Conservation (phyloP, 2,113 vertebrate species). For the Nesospiza acunhae region DNA sequence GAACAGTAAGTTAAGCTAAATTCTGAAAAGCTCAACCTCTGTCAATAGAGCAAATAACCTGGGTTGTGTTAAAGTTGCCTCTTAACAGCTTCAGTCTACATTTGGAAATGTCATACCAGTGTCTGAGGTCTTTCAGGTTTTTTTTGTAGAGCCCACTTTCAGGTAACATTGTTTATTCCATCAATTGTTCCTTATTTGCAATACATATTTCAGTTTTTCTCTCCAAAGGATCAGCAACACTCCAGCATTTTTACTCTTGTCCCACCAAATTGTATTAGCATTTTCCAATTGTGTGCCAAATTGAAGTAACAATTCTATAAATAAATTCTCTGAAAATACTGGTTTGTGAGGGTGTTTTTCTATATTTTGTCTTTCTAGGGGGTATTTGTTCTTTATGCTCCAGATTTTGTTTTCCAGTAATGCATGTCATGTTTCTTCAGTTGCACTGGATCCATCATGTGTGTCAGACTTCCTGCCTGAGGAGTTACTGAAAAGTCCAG, state of each 20-base stretch:
- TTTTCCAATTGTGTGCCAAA: conserved; percentile 47
- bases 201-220: neutral
- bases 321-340: conserved; percentile 46
- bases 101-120: neutral
- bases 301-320: conserved; percentile 4
- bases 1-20: neutral
- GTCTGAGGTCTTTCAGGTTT: neutral
- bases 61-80: neutral
- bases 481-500: neutral
- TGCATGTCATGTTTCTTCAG: neutral
- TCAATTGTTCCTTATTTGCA: neutral
- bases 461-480: neutral
- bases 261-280: neutral
- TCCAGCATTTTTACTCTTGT: neutral
- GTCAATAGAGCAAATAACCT: neutral
- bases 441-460: neutral
- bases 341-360: neutral
- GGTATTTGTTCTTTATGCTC: neutral
- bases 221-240: neutral
- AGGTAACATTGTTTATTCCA: neutral
- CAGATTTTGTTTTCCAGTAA: neutral
- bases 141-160: neutral
- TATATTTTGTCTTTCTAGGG: neutral
- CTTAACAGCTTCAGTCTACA: neutral
- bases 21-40: neutral